Conservation (phyloP, 2,797 vertebrate genomes). For the Smutsia gigantea region DNA sequence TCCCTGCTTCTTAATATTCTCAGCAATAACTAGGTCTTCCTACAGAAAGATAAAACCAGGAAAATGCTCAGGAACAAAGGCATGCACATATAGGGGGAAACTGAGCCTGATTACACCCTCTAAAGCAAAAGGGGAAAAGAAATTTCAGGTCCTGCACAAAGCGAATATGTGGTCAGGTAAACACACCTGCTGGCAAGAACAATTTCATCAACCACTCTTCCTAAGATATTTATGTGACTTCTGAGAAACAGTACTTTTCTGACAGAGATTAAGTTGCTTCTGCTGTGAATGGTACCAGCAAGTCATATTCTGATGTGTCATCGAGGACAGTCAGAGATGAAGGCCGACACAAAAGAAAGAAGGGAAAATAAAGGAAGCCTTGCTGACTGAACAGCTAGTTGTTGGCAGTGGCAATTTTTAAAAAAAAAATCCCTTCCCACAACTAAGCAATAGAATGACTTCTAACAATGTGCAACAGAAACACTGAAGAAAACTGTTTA, state of each 20-base stretch:
- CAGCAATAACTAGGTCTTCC: slow-evolving; percentile 77
- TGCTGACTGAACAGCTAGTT: slow-evolving; percentile 65
- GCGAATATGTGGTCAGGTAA: slow-evolving; percentile 18
- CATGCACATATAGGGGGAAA: slow-evolving; percentile 58
- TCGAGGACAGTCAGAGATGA: slow-evolving; percentile 52
- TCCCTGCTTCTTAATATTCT: slow-evolving; percentile 64
- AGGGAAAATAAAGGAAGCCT: slow-evolving; percentile 28
- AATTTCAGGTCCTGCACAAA: slow-evolving; percentile 16
- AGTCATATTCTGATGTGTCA: slow-evolving; percentile 73
- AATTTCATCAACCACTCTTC: slow-evolving; percentile 68
- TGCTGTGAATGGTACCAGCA: slow-evolving; percentile 64
- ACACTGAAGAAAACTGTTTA: slow-evolving; percentile 68
- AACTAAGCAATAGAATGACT: slow-evolving; percentile 26
- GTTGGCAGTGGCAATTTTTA: slow-evolving; percentile 52
- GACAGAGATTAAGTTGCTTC: slow-evolving; percentile 69
- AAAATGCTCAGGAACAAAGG: slow-evolving; percentile 73
- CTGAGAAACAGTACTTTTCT: slow-evolving; percentile 67
- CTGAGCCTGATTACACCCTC: slow-evolving; percentile 61
- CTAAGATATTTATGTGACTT: slow-evolving; percentile 60
- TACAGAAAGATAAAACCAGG: slow-evolving; percentile 64
- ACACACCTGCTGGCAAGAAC: slow-evolving; percentile 59
- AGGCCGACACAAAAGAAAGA: slow-evolving; percentile 56
- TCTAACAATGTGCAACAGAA: slow-evolving; percentile 55
- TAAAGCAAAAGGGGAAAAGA: neutral
- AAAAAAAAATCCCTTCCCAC: neutral